Evolutionary conservation across 2,797 vertebrate genomes (phyloP), one percentile per base, ranked within the genome.

Genomic region (Enteromius anoplus): DNA sequence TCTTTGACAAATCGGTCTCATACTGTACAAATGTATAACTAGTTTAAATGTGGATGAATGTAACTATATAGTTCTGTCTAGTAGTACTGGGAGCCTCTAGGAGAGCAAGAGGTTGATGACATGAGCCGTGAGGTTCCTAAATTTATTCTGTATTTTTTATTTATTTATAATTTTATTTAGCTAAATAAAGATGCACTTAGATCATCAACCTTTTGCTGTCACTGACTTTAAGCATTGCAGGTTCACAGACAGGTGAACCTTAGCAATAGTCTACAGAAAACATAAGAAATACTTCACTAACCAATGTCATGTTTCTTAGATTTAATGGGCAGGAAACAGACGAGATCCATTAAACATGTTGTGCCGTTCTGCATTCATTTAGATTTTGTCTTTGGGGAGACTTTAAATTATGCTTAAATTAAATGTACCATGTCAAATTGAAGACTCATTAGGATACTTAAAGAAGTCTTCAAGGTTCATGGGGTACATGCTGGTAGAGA

Each of bases 341-440:
- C 65, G 12, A 80, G 80, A 86, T 62, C 73, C 78, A 87, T 88
- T 86, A 85, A 83, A 82, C 76, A 53, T 87, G 80, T 84, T 84
- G 47, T 76, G 81, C 23, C 12, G 11, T 81, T 71, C 77, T 73
- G 29, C 66, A 45, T 76, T 83, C 83, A 92, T 92, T 93, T 92
- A 91, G 84, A 91, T 88, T 91, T 86, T 83, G 88, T 93, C 89
- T 90, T 92, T 89, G 87, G 90, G 86, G 91, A 86, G 83, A 89
- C 86, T 93, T 92, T 90, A 64, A 88, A 86, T 89, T 65, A 86
- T 81, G 75, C 47, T 73, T 90, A 88, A 93, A 88, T 90, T 85
- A 93, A 94, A 93, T 89, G 84, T 85, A 75, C 73, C 81, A 34
- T 78, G 76, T 91, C 85, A 87, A 92, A 93, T 89, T 87, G 85